These are phyloP conservation scores for Micronycteris hirsuta DNA, from an alignment of 2,113 vertebrate species.

Conservation along the genomic window DNA sequence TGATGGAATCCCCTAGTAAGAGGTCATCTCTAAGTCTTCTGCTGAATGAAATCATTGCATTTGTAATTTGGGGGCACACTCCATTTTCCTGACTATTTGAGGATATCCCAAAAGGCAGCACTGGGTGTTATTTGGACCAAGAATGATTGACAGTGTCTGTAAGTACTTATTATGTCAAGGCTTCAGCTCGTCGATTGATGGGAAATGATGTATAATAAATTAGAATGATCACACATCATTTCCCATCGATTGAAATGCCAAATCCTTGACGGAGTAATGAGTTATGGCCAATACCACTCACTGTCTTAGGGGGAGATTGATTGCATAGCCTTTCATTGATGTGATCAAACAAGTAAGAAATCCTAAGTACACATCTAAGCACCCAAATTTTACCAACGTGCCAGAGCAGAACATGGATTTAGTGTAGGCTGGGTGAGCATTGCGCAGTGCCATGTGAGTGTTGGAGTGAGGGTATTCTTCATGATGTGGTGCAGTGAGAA, in stretches of 20 bases:
- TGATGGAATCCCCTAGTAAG: not conserved
- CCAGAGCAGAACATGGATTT: conserved; percentile 46
- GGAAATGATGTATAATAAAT: conserved; percentile 92
- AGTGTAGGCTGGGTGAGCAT: conserved; percentile 47
- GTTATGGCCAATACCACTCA: conserved; percentile 89
- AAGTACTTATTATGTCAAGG: conserved; percentile 89
- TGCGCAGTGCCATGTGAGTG: conserved; percentile 1
- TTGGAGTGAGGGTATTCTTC: conserved; percentile 4
- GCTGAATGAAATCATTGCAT: conserved; percentile 38
- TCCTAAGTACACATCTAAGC: conserved; percentile 76
- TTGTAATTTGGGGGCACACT: conserved; percentile 66
- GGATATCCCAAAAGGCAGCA: conserved; percentile 76
- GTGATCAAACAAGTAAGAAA: conserved; percentile 85
- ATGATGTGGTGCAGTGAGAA: conserved; percentile 37
- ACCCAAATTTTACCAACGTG: conserved; percentile 67
- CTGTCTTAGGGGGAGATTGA: conserved; percentile 88
- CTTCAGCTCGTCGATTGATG: conserved; percentile 87
- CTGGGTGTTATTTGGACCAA: conserved; percentile 82
- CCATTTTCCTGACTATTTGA: conserved; percentile 77
- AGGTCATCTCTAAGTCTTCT: conserved; percentile 61
- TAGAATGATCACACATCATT: conserved; percentile 92
- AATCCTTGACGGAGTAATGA: conserved; percentile 89
- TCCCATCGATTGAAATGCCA: conserved; percentile 91
- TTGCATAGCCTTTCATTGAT: conserved; percentile 84
- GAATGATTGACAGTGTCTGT: conserved; percentile 88